Evolutionary conservation across 2,888 invertebrate species (phyloP).

Genomic region (Eucriotettix oculatus): DNA sequence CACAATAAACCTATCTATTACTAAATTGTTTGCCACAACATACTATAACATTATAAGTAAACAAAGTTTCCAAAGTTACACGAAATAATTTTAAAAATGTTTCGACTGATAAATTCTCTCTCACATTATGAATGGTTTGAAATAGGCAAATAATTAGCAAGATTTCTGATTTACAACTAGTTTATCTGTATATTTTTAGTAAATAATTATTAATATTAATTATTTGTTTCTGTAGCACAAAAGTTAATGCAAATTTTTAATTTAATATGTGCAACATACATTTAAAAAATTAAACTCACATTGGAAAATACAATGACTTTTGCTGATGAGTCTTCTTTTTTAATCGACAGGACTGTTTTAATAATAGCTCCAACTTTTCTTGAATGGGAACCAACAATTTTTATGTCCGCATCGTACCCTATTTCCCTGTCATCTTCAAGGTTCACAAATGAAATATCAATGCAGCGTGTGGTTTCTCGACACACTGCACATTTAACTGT

Average conservation of each 20-base stretch:
- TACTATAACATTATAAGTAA: too few species aligned
- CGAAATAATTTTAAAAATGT: too few species aligned
- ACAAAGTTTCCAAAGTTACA: too few species aligned
- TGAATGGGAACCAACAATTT: constrained; percentile 45
- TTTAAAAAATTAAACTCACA: constrained; percentile 20
- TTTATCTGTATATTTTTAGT: too few species aligned
- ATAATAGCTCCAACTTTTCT: constrained; percentile 52
- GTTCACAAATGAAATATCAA: constrained; percentile 33
- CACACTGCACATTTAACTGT: constrained; percentile 38
- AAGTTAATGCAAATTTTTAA: not conserved
- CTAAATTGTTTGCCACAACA: too few species aligned
- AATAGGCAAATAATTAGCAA: too few species aligned
- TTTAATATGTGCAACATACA: not conserved
- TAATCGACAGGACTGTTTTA: constrained; percentile 35
- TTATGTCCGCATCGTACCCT: constrained; percentile 12
- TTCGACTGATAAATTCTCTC: too few species aligned
- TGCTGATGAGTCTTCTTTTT: constrained; percentile 31
- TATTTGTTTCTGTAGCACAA: too few species aligned
- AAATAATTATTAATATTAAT: too few species aligned
- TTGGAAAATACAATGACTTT: constrained; percentile 60
- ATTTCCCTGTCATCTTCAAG: constrained; percentile 12
- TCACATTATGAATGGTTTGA: too few species aligned
- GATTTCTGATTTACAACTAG: too few species aligned
- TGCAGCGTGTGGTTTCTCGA: constrained; percentile 30
- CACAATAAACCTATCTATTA: too few species aligned